Evolutionary conservation across 2,888 invertebrate genomes (phyloP), one percentile per base, ranked within the genome.

Genomic region (Orthonevra nobilis): DNA sequence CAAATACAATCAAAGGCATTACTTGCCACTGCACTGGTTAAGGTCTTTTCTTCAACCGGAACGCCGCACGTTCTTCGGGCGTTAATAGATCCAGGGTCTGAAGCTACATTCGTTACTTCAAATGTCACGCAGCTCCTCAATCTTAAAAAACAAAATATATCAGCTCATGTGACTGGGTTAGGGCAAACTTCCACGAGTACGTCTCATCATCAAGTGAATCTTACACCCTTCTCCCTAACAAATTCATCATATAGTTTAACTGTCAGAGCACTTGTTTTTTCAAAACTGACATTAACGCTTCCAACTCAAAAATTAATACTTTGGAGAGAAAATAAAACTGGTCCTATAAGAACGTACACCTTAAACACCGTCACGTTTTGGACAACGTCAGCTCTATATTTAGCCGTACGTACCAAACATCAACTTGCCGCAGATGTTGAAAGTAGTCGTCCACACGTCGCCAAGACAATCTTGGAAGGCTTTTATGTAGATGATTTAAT

Each of bases 301-400:
- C 40, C 50, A 38, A 15, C 44, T 9, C 20, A 40, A 6, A 52
- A 81, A 32, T 10, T 72, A 2, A 77, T 73, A 17, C 68, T 54
- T 10, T 81, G 66, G 58, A 54, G 54, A 28, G 15, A 26, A 32
- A 50, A 28, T 10, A 17, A 15, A 15, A 15, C 63, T 14, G 64
- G 66, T n/a, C 30, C 26, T 3, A 20, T 81, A n/a, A 64, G 44
- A 40, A 61, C 58, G 10, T 82, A 63, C 30, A 46, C 44, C 9
- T 20, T 82, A 3, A 82, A 79, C 9, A 82, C 82, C 0, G 81
- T 77, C 1, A 81, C 81, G 1, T 83, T 74, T 50, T 81, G 82
- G 1, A 82, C 73, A 1, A 46, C 66, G n/a, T 72, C 70, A 12
- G 81, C 81, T 6, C 72, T 81, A 14, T 82, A 77, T 38, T 40